Base-by-base conservation (phyloP, 1,140 invertebrate species). In the Brevipalpus yothersi region DNA sequence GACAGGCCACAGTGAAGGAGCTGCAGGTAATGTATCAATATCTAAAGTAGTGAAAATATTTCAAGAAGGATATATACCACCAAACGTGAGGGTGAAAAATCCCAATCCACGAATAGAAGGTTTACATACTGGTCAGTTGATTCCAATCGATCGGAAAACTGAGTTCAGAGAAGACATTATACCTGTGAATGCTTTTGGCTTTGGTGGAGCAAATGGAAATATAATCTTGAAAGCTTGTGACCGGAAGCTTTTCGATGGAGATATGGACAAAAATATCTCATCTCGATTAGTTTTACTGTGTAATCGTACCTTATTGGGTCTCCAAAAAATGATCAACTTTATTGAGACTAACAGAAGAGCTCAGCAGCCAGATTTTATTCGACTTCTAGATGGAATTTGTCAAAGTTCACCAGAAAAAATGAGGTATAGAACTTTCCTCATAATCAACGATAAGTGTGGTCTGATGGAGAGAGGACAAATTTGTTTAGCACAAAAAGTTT, bases 41-140 rank as follows among this genome's bases (percentile, higher is more conserved):
- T 84, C 83, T 2, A 95, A 96, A 70, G 75, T 86, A 5, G 65
- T 95, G 4, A 80, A 95, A 56, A 83, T 87, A 4, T 90, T 94
- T 82, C 86, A 95, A 72, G 67, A 75, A 39, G 82, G 83, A 40
- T 69, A 82, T 3, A 86, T 97, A 61, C 90, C 92, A 4, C 77
- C 75, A n/a, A 96, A 97, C 73, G 72, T 97, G 43, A 90, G 96
- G 69, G 96, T 80, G 70, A 76, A 81, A 47, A 75, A 70, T 40
- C 88, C 92, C 1, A 78, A 79, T 62, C 69, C 72, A 13, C 69
- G 74, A 57, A 76, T 77, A 23, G 73, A 69, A 8, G 64, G 76
- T 8, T 45, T 67, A 11, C 3, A 69, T 41, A 87, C 94, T 69
- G 92, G 92, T 1, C 73, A 82, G 39, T 75, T 96, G 4, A 80